These are phyloP conservation scores for Patella vulgata DNA, from an alignment of 1,140 invertebrate genomes.

Conservation along the genomic window DNA sequence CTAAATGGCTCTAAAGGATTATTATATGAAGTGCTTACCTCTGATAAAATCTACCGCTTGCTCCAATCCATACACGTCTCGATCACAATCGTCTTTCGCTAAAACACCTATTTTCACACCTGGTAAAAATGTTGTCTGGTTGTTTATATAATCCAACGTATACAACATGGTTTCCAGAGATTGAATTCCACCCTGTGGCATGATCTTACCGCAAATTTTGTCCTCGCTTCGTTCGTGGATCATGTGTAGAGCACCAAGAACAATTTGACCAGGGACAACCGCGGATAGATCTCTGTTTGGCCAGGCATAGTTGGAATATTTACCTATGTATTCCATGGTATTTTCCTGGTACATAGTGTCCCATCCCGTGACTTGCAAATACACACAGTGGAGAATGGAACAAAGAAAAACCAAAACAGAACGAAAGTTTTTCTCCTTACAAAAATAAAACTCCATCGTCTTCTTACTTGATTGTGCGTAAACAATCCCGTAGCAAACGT, in stretches of 20 bases:
- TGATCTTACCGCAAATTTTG: conserved; percentile 85
- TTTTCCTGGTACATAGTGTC: conserved; percentile 15
- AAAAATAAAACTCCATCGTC: too few species aligned
- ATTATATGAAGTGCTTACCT: too few species aligned
- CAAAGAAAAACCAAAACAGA: too few species aligned
- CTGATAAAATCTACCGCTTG: conserved; percentile 98
- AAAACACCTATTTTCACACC: conserved; percentile 87
- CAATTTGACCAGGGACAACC: conserved; percentile 81
- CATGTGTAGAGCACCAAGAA: conserved; percentile 92
- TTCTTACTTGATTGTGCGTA: too few species aligned
- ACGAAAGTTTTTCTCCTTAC: too few species aligned
- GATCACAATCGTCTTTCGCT: conserved; percentile 94
- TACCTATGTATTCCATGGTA: conserved; percentile 16
- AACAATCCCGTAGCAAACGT: too few species aligned
- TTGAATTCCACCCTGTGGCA: conserved; percentile 91
- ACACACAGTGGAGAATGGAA: too few species aligned
- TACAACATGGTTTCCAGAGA: conserved; percentile 93
- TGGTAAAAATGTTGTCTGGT: conserved; percentile 70
- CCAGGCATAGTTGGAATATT: conserved; percentile 72
- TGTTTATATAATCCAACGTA: conserved; percentile 86
- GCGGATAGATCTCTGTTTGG: conserved; percentile 84
- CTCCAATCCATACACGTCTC: conserved; percentile 94
- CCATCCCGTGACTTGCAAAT: background rate
- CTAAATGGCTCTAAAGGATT: too few species aligned
- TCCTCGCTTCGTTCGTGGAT: conserved; percentile 89